A percentile compares a stretch with the other conserved stretches of the same genome.
Evolutionary conservation across 2,113 vertebrate genomes (phyloP).

Genomic region (Casuarius casuarius): DNA sequence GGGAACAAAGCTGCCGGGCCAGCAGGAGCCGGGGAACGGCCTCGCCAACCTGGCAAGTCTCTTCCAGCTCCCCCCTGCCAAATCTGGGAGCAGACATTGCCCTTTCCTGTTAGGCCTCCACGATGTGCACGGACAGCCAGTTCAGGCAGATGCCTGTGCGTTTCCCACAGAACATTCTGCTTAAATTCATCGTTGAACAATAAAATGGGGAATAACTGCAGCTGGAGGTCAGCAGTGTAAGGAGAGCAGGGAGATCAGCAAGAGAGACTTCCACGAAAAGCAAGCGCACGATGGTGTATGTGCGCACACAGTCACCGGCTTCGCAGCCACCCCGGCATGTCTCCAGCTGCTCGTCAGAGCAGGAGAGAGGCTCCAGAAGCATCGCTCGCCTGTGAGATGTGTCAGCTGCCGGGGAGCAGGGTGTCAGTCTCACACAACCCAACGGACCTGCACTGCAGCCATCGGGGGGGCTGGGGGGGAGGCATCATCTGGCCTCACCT

Average conservation of each 20-base stretch:
- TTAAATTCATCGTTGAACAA: not conserved
- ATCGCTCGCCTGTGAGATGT: not conserved
- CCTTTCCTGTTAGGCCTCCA: too few relatives aligned
- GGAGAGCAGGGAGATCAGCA: not conserved
- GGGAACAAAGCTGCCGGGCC: too few relatives aligned
- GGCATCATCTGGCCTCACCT: not conserved
- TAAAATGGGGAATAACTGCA: not conserved
- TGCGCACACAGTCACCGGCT: rapidly evolving
- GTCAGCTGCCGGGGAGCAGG: rapidly evolving
- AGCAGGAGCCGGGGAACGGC: too few relatives aligned
- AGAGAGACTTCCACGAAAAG: not conserved
- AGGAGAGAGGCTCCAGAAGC: not conserved
- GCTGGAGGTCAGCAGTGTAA: not conserved
- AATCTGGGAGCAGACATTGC: too few relatives aligned
- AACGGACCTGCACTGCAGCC: not conserved
- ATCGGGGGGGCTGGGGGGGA: too few relatives aligned
- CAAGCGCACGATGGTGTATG: not conserved
- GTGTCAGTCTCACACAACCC: rapidly evolving
- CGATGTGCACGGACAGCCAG: too few relatives aligned
- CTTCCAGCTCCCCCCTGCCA: not conserved
- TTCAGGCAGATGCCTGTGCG: not conserved
- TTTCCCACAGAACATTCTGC: not conserved
- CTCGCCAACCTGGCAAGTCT: not conserved
- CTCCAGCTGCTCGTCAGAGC: not conserved
- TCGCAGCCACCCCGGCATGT: not conserved